Percentiles rank a stretch among this genome's conserved stretches.
phyloP scores from a whole-genome alignment of 2,113 vertebrate genomes.

The Octodon degus region DNA sequence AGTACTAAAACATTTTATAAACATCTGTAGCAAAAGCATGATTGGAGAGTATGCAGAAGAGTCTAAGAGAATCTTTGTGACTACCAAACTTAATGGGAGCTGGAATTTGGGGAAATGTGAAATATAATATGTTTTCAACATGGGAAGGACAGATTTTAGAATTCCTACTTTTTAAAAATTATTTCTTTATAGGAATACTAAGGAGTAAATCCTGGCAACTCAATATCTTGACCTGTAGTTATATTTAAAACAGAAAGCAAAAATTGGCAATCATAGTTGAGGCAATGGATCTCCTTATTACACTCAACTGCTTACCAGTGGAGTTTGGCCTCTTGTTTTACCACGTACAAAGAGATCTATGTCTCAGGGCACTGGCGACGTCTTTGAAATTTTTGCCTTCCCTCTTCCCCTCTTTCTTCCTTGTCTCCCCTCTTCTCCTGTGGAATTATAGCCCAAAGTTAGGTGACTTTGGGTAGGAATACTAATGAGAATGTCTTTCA shows the following conservation, averaged over 20 bases:
- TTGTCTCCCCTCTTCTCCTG: conserved; percentile 73
- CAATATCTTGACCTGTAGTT: conserved; percentile 21
- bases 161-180: conserved; percentile 32
- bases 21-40: background rate
- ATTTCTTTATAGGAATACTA: background rate
- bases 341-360: conserved; percentile 74
- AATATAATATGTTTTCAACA: background rate
- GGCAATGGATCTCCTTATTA: conserved; percentile 71
- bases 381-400: conserved; percentile 69
- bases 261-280: conserved; percentile 32
- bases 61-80: background rate
- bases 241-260: conserved; percentile 78
- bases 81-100: background rate
- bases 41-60: background rate
- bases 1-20: background rate
- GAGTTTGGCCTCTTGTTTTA: conserved; percentile 77
- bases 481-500: conserved; percentile 82
- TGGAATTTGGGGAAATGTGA: background rate
- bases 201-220: background rate
- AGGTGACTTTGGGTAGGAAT: conserved; percentile 81
- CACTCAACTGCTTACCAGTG: conserved; percentile 68
- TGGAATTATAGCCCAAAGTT: conserved; percentile 76
- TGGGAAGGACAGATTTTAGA: background rate
- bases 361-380: conserved; percentile 73
- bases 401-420: conserved; percentile 40